Evolutionary conservation across 2,797 vertebrate genomes (phyloP).

Genomic region (Dromococcyx pavoninus): DNA sequence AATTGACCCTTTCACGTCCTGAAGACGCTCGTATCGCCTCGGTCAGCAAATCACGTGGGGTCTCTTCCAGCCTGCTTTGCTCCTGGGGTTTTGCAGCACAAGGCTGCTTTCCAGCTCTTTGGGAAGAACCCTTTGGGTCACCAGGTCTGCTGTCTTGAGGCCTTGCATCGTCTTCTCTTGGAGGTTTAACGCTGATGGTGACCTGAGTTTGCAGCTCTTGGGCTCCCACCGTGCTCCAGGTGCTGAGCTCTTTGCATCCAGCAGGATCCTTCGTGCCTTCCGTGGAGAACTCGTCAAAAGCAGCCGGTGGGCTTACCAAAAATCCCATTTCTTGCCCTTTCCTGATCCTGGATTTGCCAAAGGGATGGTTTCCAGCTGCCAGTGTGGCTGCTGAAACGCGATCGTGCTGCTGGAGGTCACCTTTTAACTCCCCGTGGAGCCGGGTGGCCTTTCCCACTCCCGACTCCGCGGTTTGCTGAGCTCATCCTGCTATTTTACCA

Average conservation of each 20-base stretch:
- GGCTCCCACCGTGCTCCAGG: not conserved
- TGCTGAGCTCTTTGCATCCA: not conserved
- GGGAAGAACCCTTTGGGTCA: not conserved
- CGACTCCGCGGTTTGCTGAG: not conserved
- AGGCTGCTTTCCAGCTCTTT: not conserved
- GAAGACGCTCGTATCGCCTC: fast-evolving
- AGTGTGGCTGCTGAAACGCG: not conserved
- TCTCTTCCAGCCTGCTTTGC: not conserved
- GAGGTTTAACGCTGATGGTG: not conserved
- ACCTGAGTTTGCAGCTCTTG: not conserved
- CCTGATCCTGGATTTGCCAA: fast-evolving
- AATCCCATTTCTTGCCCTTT: not conserved
- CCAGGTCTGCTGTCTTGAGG: not conserved
- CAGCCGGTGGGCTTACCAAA: fast-evolving
- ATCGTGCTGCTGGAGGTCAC: not conserved
- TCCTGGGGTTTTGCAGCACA: fast-evolving
- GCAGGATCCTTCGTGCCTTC: not conserved
- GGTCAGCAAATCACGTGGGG: not conserved
- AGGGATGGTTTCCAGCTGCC: not conserved
- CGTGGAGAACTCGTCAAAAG: fast-evolving
- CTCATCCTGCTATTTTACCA: constrained; percentile 17
- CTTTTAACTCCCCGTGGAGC: not conserved
- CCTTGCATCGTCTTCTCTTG: not conserved
- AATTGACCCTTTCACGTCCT: not conserved
- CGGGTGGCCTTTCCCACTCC: not conserved